Base-by-base conservation (phyloP, 2,888 invertebrate genomes). In the Sinopyrophorus schimmeli region DNA sequence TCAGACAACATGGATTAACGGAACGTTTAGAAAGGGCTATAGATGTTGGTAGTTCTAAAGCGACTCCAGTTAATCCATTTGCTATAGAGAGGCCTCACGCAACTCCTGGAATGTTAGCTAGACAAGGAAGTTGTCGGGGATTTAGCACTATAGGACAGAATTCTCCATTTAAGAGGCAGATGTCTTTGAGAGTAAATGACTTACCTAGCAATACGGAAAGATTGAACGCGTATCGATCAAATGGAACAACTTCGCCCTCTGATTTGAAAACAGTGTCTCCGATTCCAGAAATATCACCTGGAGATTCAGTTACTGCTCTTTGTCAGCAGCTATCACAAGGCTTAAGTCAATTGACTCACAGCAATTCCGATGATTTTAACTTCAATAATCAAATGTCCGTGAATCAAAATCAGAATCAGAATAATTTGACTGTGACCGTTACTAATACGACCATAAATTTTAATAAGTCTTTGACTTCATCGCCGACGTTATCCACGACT, bases 51-150 rank as follows among this genome's bases (percentile, higher is more conserved):
- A 30, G 31, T n/a, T 20, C 34, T 17, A 54, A 51, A 49, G 77
- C 79, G n/a, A 76, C 79, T 54, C 81, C 87, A 2, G 83, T 85
- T 68, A 95, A 95, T 76, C 95, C 93, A 1, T 92, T 90, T 74
- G 94, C 94, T 5, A 94, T 95, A 62, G 95, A 94, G 72, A 81
- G 96, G 39, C 98, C 98, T 1, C 95, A 95, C 70, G 97, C 97
- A 47, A 95, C 97, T 26, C 89, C 91, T 18, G 88, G 90, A 58
- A 87, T 98, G 83, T 80, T 99, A 42, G 91, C 96, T 73, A 80
- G 98, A 18, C 97, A 99, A 76, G 93, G 95, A 58, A 94, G 94
- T 53, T 94, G 95, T 79, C 81, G 95, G 40, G 93, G 92, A 34
- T 91, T 96, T 74, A 83, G 86, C 62, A 89, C 89, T 66, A 71